These are phyloP conservation scores for Geococcyx californianus DNA, from an alignment of 2,113 vertebrate species.

Conservation along the genomic window DNA sequence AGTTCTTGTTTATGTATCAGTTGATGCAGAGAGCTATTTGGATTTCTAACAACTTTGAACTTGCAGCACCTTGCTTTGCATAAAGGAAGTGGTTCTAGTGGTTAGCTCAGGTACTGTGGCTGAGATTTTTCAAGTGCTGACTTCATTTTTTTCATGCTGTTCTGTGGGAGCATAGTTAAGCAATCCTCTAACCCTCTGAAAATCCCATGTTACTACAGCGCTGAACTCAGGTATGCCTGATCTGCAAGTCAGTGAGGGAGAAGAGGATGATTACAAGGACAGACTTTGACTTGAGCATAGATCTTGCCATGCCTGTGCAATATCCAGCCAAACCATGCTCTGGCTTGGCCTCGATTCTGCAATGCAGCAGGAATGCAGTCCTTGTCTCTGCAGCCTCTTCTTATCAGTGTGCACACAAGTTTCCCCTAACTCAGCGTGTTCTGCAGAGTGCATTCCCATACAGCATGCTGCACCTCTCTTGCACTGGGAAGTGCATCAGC, in stretches of 20 bases:
- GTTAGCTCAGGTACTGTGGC: not conserved
- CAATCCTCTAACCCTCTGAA: not conserved
- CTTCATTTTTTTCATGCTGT: not conserved
- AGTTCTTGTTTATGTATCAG: not conserved
- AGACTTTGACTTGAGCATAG: not conserved
- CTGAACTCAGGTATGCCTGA: not conserved
- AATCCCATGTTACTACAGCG: not conserved
- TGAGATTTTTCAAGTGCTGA: not conserved
- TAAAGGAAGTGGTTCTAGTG: not conserved
- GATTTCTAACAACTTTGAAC: not conserved
- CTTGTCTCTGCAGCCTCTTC: not conserved
- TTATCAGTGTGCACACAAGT: not conserved
- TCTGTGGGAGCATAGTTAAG: not conserved
- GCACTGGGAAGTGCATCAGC: not conserved
- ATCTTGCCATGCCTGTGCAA: not conserved
- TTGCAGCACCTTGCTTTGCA: not conserved
- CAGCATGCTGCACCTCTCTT: not conserved
- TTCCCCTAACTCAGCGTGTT: accelerated
- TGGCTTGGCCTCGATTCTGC: not conserved
- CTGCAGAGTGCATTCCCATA: accelerated
- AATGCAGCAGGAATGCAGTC: not conserved
- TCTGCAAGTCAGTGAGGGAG: not conserved
- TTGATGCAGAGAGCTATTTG: not conserved
- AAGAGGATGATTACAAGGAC: not conserved
- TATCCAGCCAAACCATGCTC: not conserved